phyloP scores from a whole-genome alignment of 2,888 invertebrate genomes.

The Gastrophysa polygoni region DNA sequence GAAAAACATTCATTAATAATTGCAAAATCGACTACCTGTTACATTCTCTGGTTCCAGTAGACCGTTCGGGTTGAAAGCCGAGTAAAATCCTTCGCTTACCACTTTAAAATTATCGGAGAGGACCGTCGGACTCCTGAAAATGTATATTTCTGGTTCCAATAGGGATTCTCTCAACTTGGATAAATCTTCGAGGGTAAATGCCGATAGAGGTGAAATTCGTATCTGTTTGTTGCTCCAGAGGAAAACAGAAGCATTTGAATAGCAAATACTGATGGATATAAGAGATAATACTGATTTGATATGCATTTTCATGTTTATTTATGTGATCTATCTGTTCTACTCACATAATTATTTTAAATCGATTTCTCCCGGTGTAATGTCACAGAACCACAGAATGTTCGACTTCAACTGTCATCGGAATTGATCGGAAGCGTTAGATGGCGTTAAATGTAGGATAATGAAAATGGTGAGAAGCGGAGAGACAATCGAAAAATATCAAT shows the following conservation, averaged over 20 bases:
- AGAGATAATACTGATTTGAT: not conserved
- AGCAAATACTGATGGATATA: constrained; percentile 30
- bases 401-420: too few relatives aligned
- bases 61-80: constrained; percentile 52
- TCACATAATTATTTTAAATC: not conserved
- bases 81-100: constrained; percentile 46
- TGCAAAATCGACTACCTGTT: constrained; percentile 48
- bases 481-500: too few relatives aligned
- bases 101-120: constrained; percentile 46
- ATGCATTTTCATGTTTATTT: not conserved
- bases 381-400: too few relatives aligned
- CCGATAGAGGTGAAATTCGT: constrained; percentile 50
- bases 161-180: constrained; percentile 44
- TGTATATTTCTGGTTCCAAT: constrained; percentile 47
- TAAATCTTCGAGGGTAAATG: constrained; percentile 51
- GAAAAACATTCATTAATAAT: not conserved
- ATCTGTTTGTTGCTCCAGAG: constrained; percentile 49
- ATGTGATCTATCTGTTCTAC: not conserved
- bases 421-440: too few relatives aligned
- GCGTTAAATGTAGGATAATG: too few relatives aligned
- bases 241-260: constrained; percentile 41
- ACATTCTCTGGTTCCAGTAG: constrained; percentile 48
- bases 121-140: constrained; percentile 46
- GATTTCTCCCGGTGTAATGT: not conserved
- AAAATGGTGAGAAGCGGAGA: too few relatives aligned